Evolutionary conservation across 2,888 invertebrate genomes (phyloP).

Genomic region (Limenitis camilla): DNA sequence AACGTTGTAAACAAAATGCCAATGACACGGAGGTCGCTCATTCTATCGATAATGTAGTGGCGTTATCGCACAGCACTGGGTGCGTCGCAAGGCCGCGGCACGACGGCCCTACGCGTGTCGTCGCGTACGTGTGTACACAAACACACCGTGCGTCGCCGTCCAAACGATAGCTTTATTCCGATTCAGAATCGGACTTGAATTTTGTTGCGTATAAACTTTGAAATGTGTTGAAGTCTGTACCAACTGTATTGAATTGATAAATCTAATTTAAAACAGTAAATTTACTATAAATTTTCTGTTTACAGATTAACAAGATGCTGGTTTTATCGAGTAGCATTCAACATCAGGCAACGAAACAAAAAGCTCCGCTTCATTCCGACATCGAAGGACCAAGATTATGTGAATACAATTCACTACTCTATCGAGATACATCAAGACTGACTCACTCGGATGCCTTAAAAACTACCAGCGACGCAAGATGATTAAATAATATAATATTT

Average conservation of each 20-base stretch:
- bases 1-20: slow-evolving; percentile 60
- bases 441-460: slow-evolving; percentile 55
- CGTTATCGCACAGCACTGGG: slow-evolving; percentile 58
- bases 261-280: no score
- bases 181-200: slow-evolving; percentile 35
- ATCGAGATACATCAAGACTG: slow-evolving; percentile 47
- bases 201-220: slow-evolving; percentile 23
- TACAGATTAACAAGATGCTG: slow-evolving; percentile 62
- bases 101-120: slow-evolving; percentile 45
- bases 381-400: slow-evolving; percentile 35
- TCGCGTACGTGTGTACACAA: slow-evolving; percentile 32
- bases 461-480: slow-evolving; percentile 53
- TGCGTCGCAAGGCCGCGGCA: slow-evolving; percentile 61
- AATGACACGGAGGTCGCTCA: slow-evolving; percentile 62
- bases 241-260: no score
- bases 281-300: slow-evolving; percentile 30
- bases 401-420: slow-evolving; percentile 26
- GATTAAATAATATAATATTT: slow-evolving; percentile 43
- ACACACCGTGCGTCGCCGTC: slow-evolving; percentile 29
- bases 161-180: slow-evolving; percentile 42
- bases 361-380: slow-evolving; percentile 9
- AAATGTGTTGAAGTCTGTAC: no score
- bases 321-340: slow-evolving; percentile 35
- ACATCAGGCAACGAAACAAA: slow-evolving; percentile 25
- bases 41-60: slow-evolving; percentile 56